These are phyloP conservation scores for Cynaeus angustus DNA, from an alignment of 2,888 invertebrate genomes.

Conservation along the genomic window DNA sequence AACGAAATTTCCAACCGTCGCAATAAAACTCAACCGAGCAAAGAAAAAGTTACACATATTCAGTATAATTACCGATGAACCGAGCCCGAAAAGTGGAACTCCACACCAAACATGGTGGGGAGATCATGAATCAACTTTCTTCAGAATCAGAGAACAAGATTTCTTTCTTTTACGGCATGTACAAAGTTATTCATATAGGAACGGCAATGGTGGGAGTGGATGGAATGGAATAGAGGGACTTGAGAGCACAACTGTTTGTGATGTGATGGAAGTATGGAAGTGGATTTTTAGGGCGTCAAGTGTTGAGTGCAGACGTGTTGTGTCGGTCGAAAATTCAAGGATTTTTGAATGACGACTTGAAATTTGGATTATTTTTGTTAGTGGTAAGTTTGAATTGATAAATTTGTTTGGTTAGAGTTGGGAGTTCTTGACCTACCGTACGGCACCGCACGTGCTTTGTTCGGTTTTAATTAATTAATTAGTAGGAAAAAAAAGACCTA, in stretches of 20 bases:
- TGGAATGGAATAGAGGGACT: slow-evolving; percentile 36
- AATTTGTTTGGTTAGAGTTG: not conserved
- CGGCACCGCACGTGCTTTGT: slow-evolving; percentile 13
- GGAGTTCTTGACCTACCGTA: slow-evolving; percentile 33
- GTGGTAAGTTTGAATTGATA: slow-evolving; percentile 4
- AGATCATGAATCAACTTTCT: slow-evolving; percentile 42
- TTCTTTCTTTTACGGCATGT: slow-evolving; percentile 40
- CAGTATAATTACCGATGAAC: not conserved
- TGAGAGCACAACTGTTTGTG: slow-evolving; percentile 37
- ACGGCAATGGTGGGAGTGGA: slow-evolving; percentile 32
- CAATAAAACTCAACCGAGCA: not conserved
- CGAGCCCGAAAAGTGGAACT: slow-evolving; percentile 11
- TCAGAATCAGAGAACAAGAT: slow-evolving; percentile 35
- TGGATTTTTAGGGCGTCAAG: slow-evolving; percentile 44
- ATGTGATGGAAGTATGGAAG: slow-evolving; percentile 40
- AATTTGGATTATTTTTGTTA: slow-evolving; percentile 9
- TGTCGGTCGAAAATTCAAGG: slow-evolving; percentile 5
- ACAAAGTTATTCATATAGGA: slow-evolving; percentile 41
- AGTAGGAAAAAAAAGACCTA: too few relatives aligned
- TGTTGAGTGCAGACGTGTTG: slow-evolving; percentile 34
- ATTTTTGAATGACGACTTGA: not conserved
- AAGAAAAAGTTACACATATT: slow-evolving; percentile 2
- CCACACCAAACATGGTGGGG: not conserved
- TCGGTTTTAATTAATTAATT: not conserved
- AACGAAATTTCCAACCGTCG: too few relatives aligned